Conservation (phyloP, 2,888 invertebrate species). For the Heliothis peltigera region DNA sequence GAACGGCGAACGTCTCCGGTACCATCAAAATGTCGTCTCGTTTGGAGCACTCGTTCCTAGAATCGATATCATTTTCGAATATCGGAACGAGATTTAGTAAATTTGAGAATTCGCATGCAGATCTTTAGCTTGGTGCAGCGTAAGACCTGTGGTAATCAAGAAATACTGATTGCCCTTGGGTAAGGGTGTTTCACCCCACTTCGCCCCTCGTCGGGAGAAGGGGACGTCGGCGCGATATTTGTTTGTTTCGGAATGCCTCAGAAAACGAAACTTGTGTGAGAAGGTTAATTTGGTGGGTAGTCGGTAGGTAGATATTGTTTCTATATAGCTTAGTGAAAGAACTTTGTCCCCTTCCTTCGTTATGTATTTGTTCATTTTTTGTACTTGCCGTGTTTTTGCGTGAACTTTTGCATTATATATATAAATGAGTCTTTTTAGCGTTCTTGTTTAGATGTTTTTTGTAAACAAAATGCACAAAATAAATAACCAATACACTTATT, state of each 20-base stretch:
- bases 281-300: conserved; percentile 72
- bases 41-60: conserved; percentile 69
- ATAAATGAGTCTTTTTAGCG: conserved; percentile 15
- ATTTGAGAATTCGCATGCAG: conserved; percentile 86
- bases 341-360: conserved; percentile 50
- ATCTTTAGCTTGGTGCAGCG: conserved; percentile 76
- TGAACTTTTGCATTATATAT: conserved; percentile 48
- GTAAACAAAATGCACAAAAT: conserved; percentile 20
- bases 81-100: conserved; percentile 79
- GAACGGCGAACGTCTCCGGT: conserved; percentile 67
- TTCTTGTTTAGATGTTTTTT: conserved; percentile 23
- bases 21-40: conserved; percentile 78
- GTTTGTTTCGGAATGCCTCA: conserved; percentile 70
- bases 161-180: conserved; percentile 68
- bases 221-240: conserved; percentile 63
- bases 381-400: conserved; percentile 23
- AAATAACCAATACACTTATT: not conserved
- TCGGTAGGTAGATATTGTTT: conserved; percentile 68
- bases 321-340: conserved; percentile 55
- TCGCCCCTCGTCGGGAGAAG: conserved; percentile 54
- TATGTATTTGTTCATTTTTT: conserved; percentile 56
- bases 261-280: conserved; percentile 69
- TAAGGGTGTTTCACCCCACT: conserved; percentile 59
- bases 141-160: conserved; percentile 72
- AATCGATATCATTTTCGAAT: conserved; percentile 76